Evolutionary conservation across 2,797 vertebrate genomes (phyloP), one percentile per base, ranked within the genome.

Genomic region (Eospalax fontanierii): DNA sequence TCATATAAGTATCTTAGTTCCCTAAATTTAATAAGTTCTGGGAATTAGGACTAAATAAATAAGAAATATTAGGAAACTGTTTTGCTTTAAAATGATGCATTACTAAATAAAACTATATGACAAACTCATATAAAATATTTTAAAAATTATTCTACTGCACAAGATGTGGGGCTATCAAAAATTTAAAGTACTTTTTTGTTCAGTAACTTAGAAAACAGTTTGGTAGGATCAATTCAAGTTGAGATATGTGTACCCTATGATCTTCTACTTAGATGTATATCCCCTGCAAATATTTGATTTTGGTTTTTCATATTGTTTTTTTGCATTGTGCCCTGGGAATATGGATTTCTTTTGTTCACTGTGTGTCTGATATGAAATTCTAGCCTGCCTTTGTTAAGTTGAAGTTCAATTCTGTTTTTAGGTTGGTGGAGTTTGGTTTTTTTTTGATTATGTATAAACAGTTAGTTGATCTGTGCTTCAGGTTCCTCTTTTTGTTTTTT

Each of bases 61-160:
- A 40, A 91, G 43, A 80, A 91, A 84, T 40, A 86, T 70, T 65
- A 82, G 12, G 43, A 96, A 91, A 89, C 73, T 81, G 46, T 46
- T 75, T 75, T 19, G 0, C 33, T 92, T 95, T 94, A 66, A 89
- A 96, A 93, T 10, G 89, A 66, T 68, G 0, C 33, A 11, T 82
- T 90, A 70, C 61, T 95, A 87, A 91, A 87, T 74, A 68, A 76
- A 87, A 91, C 63, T 65, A 3, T 73, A 7, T 92, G 65, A 43
- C 46, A 85, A 21, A 87, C 33, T 91, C 50, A 11, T 86, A 3
- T 40, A 85, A 79, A 91, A 59, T 91, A 88, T 94, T 90, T 93
- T 94, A 21, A 74, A 61, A 94, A 86, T 88, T 18, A 88, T 70
- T 70, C 33, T 76, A 22, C 38, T 21, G 59, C 12, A 26, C 2